Evolutionary conservation across 2,113 vertebrate species (phyloP), one percentile per base, ranked within the genome.

Genomic region (Daboia siamensis): DNA sequence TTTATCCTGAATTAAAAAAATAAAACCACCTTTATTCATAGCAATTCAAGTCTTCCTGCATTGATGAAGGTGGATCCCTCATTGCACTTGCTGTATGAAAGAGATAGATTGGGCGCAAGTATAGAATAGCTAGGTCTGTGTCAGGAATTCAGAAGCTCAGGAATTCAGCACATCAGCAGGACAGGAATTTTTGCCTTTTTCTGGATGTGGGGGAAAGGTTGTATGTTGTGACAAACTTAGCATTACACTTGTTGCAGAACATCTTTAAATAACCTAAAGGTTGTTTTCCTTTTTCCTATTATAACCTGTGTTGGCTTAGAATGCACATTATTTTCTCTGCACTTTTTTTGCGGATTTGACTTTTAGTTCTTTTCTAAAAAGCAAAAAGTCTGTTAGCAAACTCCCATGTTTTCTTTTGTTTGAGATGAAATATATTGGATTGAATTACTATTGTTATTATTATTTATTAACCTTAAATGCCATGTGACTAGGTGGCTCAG

Each of bases 321-420:
- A 48, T 86, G 91, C 95, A 86, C 56, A 93, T 93, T 95, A 94
- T 87, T 48, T 94, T 80, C 12, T 5, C 74, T 33, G 39, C 1
- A 15, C n/a, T 24, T 52, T 59, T 13, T 11, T 29, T 55, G 91
- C 46, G 11, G 39, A 91, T 94, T 94, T 86, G 64, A 39, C 15
- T 26, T 94, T 94, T 94, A 39, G 80, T 95, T 95, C 93, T 92
- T 91, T 93, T 17, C 64, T 90, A 86, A 29, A 57, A 52, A 74
- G 91, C 21, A 90, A 46, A 92, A 88, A 92, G 57, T 5, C 87
- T 88, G 51, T 95, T 92, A 59, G 26, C 92, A 94, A 20, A 39
- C 48, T 39, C 44, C 69, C 55, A 17, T 91, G 90, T 57, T 54
- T 51, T 52, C 90, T 90, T 95, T 88, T 93, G 93, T 84, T 93